Evolutionary conservation across 2,888 invertebrate species (phyloP).

Genomic region (Philaethria dido): DNA sequence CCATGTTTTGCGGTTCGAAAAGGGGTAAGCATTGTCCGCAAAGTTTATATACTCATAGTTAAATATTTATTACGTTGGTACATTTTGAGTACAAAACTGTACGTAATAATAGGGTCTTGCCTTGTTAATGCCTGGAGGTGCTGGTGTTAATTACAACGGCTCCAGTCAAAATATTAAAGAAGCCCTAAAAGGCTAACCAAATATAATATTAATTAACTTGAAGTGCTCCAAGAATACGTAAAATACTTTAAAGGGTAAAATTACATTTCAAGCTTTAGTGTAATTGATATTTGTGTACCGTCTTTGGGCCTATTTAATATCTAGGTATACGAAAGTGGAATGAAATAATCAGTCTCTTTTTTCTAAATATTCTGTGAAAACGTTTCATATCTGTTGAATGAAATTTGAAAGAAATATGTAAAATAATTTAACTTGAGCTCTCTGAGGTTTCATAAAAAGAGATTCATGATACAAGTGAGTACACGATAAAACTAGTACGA

Average conservation of each 20-base stretch:
- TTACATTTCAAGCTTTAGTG: background rate
- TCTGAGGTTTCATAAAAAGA: constrained; percentile 1
- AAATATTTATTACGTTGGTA: constrained; percentile 23
- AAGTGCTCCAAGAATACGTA: background rate
- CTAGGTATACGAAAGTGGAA: background rate
- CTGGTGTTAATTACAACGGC: constrained; percentile 9
- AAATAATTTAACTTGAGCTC: background rate
- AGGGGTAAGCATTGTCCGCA: constrained; percentile 38
- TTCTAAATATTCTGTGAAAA: background rate
- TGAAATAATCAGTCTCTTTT: no score
- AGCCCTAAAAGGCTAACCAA: background rate
- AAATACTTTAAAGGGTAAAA: background rate
- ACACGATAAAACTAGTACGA: constrained; percentile 7
- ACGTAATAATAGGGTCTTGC: background rate
- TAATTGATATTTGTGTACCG: background rate
- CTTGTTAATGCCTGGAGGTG: background rate
- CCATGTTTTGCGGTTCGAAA: constrained; percentile 35
- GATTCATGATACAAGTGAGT: constrained; percentile 3
- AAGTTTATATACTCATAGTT: constrained; percentile 32
- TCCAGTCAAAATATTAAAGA: constrained; percentile 18
- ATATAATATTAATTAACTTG: constrained; percentile 15
- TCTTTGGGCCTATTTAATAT: background rate
- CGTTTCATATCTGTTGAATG: background rate
- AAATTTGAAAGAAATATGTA: background rate
- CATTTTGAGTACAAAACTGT: constrained; percentile 8